These are phyloP conservation scores for Musca vetustissima DNA, from an alignment of 1,140 invertebrate species.

Conservation along the genomic window DNA sequence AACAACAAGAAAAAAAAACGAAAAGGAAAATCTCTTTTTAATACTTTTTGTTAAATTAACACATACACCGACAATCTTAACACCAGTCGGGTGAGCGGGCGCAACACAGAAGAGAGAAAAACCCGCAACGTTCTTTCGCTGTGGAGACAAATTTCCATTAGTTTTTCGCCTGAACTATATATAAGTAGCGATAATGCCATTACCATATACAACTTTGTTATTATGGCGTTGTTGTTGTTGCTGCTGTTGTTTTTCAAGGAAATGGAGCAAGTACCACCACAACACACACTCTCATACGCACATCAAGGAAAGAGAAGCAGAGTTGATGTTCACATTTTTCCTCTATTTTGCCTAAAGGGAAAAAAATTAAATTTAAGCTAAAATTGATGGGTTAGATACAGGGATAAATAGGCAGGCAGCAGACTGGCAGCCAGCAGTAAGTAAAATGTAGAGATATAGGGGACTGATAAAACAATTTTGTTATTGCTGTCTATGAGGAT, in stretches of 20 bases:
- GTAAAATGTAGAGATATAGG: too few relatives aligned
- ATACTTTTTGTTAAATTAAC: slow-evolving; percentile 11
- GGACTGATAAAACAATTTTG: too few relatives aligned
- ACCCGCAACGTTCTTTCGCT: neutral
- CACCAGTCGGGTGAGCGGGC: too few relatives aligned
- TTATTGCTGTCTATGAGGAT: too few relatives aligned
- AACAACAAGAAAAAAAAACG: too few relatives aligned
- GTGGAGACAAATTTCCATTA: too few relatives aligned
- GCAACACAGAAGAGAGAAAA: neutral
- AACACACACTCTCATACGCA: too few relatives aligned
- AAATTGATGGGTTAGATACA: slow-evolving; percentile 11
- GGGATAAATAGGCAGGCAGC: too few relatives aligned
- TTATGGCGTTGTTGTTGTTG: neutral
- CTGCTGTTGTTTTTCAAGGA: neutral
- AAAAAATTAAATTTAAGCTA: slow-evolving; percentile 19
- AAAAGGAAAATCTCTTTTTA: slow-evolving; percentile 1
- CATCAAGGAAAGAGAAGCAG: too few relatives aligned
- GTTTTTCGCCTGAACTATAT: slow-evolving; percentile 1
- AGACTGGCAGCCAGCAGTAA: too few relatives aligned
- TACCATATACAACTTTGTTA: neutral
- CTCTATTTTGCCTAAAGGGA: neutral
- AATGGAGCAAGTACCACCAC: too few relatives aligned
- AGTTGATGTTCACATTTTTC: neutral
- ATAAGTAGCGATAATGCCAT: neutral
- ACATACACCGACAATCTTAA: neutral